Evolutionary conservation across 2,888 invertebrate genomes (phyloP).

Genomic region (Metalampra italica): DNA sequence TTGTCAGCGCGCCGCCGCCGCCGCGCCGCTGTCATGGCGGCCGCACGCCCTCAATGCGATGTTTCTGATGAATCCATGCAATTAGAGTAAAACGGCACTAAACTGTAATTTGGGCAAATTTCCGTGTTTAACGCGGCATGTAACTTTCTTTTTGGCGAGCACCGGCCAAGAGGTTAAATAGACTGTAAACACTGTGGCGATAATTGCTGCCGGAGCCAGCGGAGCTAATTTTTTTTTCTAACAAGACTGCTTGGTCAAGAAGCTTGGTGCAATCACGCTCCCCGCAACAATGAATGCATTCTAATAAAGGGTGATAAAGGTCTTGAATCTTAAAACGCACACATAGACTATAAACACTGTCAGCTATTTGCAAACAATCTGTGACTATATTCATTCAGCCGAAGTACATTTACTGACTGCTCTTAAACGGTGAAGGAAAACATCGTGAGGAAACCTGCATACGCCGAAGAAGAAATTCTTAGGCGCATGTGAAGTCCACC

Average conservation of each 20-base stretch:
- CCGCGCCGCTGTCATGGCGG: constrained; percentile 47
- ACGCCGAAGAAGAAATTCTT: no score
- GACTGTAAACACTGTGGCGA: constrained; percentile 56
- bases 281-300: no score
- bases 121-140: constrained; percentile 66
- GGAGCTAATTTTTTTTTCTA: constrained; percentile 9
- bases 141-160: constrained; percentile 65
- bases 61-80: constrained; percentile 57
- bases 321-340: no score
- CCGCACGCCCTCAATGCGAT: constrained; percentile 44
- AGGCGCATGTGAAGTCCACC: no score
- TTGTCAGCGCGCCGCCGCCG: constrained; percentile 49
- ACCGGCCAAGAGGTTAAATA: constrained; percentile 58
- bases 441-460: no score
- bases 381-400: no score
- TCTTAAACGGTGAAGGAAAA: no score
- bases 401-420: no score
- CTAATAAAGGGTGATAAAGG: no score
- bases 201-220: constrained; percentile 16
- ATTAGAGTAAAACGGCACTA: constrained; percentile 70
- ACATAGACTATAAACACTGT: no score
- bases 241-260: background rate
- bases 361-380: no score
- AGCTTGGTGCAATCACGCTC: no score
- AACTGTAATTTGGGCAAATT: constrained; percentile 66